A percentile compares a stretch with the other conserved stretches of the same genome.
These are phyloP conservation scores for Pristiophorus japonicus DNA, from an alignment of 2,113 vertebrate genomes.

Conservation along the genomic window DNA sequence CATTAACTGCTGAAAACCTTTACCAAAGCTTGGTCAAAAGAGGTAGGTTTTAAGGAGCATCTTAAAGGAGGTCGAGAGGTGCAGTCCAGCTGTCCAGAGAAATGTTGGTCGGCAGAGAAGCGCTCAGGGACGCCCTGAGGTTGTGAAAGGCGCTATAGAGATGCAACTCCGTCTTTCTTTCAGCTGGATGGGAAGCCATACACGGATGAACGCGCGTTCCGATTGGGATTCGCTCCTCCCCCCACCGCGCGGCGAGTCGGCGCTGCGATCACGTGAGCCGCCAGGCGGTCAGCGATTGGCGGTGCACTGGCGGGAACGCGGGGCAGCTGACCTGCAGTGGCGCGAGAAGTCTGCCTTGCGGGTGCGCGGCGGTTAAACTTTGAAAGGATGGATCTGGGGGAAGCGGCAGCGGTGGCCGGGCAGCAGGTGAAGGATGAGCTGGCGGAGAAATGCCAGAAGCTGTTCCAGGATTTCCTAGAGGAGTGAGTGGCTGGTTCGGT, in stretches of 20 bases:
- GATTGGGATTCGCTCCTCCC: neutral
- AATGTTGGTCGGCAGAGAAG: too few species aligned
- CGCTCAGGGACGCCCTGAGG: too few species aligned
- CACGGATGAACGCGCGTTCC: neutral
- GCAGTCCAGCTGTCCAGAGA: too few species aligned
- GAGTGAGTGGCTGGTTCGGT: conserved; percentile 69
- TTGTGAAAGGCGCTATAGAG: too few species aligned
- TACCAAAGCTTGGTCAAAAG: too few species aligned
- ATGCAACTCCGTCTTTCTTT: too few species aligned
- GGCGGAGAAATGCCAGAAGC: conserved; percentile 93
- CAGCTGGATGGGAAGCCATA: too few species aligned
- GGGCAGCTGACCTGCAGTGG: neutral
- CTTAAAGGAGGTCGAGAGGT: too few species aligned
- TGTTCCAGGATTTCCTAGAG: conserved; percentile 94
- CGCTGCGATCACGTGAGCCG: neutral
- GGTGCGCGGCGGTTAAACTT: neutral
- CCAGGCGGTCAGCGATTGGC: conserved; percentile 27
- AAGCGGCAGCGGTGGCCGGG: conserved; percentile 53
- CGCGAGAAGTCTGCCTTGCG: neutral
- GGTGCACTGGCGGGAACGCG: neutral
- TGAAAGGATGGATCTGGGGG: conserved; percentile 51
- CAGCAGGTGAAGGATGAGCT: conserved; percentile 81
- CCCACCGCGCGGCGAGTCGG: conserved; percentile 35
- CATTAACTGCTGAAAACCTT: too few species aligned
- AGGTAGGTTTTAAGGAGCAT: too few species aligned